phyloP scores from a whole-genome alignment of 2,888 invertebrate genomes.

The Athripsodes cinereus region DNA sequence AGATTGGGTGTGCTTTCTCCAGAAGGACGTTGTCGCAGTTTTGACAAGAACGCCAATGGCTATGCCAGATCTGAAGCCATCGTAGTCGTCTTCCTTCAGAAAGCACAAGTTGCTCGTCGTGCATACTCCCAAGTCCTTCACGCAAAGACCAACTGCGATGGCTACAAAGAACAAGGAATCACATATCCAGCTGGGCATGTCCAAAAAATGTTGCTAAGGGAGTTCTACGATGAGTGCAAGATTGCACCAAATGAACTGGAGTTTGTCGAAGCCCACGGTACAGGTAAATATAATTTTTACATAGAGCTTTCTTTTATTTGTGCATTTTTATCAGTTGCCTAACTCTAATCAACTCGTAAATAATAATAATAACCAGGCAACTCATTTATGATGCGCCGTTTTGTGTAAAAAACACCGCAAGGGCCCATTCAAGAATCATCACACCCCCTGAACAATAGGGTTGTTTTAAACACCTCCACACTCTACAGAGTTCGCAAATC shows the following conservation, averaged over 20 bases:
- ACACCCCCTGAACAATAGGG: too few relatives aligned
- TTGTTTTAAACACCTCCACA: too few relatives aligned
- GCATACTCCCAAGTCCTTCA: constrained; percentile 67
- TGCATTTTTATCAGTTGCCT: too few relatives aligned
- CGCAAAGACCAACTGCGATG: constrained; percentile 77
- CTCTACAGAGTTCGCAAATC: too few relatives aligned
- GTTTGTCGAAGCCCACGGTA: constrained; percentile 85
- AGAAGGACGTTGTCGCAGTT: constrained; percentile 85
- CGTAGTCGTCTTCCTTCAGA: constrained; percentile 66
- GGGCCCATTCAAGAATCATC: too few relatives aligned
- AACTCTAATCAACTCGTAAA: too few relatives aligned
- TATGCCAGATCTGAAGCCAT: constrained; percentile 81
- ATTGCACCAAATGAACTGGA: constrained; percentile 63
- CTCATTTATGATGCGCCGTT: too few relatives aligned
- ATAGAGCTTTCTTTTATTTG: too few relatives aligned
- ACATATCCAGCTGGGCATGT: constrained; percentile 61
- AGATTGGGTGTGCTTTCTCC: constrained; percentile 72
- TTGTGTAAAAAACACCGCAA: too few relatives aligned
- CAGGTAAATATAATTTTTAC: constrained; percentile 43
- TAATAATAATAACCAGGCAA: too few relatives aligned
- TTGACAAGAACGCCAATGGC: constrained; percentile 78
- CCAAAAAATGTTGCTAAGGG: constrained; percentile 54
- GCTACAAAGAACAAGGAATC: constrained; percentile 65
- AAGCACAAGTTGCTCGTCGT: constrained; percentile 60
- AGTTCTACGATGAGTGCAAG: constrained; percentile 63